Base-by-base conservation (phyloP, 35 echinoderm and acorn worm species). In the Antedon bifida region DNA sequence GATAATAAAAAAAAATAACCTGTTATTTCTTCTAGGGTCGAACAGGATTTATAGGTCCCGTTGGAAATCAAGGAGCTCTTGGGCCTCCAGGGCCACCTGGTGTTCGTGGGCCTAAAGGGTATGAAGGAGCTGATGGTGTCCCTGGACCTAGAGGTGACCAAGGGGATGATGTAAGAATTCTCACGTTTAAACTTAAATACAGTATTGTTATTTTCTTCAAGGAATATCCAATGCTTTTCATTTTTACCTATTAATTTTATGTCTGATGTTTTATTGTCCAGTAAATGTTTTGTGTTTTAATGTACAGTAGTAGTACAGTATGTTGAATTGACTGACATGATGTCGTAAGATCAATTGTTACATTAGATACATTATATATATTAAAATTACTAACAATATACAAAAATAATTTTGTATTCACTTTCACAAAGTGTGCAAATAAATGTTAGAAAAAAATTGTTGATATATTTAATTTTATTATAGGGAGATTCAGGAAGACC, bases 401-500 rank as follows among this genome's bases (percentile, higher is more conserved):
- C n/a, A n/a, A n/a, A n/a, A n/a, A n/a, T n/a, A n/a, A n/a, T n/a
- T 42, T 42, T 4, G 38, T 14, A 42, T 42, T 42, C n/a, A n/a
- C n/a, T n/a, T n/a, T 42, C 38, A 42, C 38, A 7, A 42, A 42
- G n/a, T 42, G 4, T 42, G 5, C 14, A 42, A 42, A 42, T 42
- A 14, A 7, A n/a, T n/a, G n/a, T n/a, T n/a, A n/a, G n/a, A 42
- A 42, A 7, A 7, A 42, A 42, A 42, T 14, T 7, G 4, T 19
- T 23, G 77, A 34, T 56, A 78, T 74, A 76, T 30, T 31, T 76
- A 16, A 30, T 30, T 78, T 46, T 79, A 64, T 81, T 64, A 38
- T 76, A 96, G 93, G 93, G 93, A 76, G 76, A 75, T 28, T 76
- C 23, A 28, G 93, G 93, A 55, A 83, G 51, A 29, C 89, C 93